phyloP scores from a whole-genome alignment of 1,140 invertebrate species.

The Ptiloglossa arizonensis region DNA sequence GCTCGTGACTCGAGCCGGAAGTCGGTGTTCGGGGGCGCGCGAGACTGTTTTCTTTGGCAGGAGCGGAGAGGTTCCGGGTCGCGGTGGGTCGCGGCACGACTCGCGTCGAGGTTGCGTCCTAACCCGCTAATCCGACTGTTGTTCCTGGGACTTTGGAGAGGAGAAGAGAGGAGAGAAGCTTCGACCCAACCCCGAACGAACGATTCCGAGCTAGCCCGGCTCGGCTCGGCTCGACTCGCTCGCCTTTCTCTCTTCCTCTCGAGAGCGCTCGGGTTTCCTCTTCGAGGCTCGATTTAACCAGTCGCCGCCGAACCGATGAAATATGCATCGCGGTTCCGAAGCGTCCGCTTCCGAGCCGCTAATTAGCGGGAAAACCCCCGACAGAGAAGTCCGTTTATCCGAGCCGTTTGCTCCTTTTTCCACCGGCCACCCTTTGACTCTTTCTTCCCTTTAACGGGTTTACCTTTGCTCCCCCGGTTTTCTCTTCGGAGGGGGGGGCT shows the following conservation, averaged over 20 bases:
- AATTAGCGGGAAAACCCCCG: conserved; percentile 41
- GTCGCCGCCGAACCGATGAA: conserved; percentile 19
- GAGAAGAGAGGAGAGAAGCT: conserved; percentile 44
- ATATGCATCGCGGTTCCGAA: conserved; percentile 43
- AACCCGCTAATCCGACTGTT: conserved; percentile 61
- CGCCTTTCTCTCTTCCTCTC: no score
- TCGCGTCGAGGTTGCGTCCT: conserved; percentile 57
- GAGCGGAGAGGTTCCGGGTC: no score
- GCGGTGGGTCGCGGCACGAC: conserved; percentile 32
- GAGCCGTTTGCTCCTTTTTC: background rate
- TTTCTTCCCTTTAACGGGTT: conserved; percentile 20
- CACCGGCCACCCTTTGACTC: background rate
- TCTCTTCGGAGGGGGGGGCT: background rate
- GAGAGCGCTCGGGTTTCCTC: background rate
- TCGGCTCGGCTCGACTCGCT: no score
- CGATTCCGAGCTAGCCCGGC: background rate
- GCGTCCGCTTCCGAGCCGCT: conserved; percentile 5
- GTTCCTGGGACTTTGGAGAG: conserved; percentile 61
- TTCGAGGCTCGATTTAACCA: conserved; percentile 17
- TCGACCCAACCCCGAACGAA: conserved; percentile 46
- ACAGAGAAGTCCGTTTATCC: conserved; percentile 15
- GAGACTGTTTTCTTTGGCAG: conserved; percentile 58
- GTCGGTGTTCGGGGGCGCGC: background rate
- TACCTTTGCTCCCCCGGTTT: background rate
- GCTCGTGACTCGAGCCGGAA: no score